Conservation (phyloP, 2,888 invertebrate species). For the Mythimna lalbum region DNA sequence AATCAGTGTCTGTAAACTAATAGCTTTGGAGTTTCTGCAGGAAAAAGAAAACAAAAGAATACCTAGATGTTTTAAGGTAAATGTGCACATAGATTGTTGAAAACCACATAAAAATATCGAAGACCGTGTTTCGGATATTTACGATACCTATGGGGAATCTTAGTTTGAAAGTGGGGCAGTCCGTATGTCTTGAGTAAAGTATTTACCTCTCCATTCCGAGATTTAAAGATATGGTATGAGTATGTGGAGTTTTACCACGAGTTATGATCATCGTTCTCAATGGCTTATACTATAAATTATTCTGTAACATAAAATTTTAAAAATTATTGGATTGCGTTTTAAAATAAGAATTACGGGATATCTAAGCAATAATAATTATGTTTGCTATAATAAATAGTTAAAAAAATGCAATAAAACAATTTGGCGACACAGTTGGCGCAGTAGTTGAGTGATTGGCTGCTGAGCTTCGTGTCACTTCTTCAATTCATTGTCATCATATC, state of each 20-base stretch:
- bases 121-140: constrained; percentile 46
- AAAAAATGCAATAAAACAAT: too few species aligned
- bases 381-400: too few species aligned
- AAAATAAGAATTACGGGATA: background rate
- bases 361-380: too few species aligned
- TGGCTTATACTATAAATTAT: background rate
- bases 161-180: constrained; percentile 54
- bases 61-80: background rate
- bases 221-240: constrained; percentile 39
- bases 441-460: too few species aligned
- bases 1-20: constrained; percentile 50
- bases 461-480: too few species aligned
- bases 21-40: constrained; percentile 21
- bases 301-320: background rate
- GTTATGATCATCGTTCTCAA: constrained; percentile 13
- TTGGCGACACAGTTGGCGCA: too few species aligned
- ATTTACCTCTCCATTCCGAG: constrained; percentile 27
- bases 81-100: constrained; percentile 15
- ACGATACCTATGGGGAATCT: constrained; percentile 60
- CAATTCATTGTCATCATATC: too few species aligned
- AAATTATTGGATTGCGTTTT: background rate
- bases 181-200: constrained; percentile 48
- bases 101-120: constrained; percentile 42
- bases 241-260: constrained; percentile 5
- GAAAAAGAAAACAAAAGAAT: constrained; percentile 8